Base-by-base conservation (phyloP, 1,140 invertebrate species). In the Nasonia giraulti region DNA sequence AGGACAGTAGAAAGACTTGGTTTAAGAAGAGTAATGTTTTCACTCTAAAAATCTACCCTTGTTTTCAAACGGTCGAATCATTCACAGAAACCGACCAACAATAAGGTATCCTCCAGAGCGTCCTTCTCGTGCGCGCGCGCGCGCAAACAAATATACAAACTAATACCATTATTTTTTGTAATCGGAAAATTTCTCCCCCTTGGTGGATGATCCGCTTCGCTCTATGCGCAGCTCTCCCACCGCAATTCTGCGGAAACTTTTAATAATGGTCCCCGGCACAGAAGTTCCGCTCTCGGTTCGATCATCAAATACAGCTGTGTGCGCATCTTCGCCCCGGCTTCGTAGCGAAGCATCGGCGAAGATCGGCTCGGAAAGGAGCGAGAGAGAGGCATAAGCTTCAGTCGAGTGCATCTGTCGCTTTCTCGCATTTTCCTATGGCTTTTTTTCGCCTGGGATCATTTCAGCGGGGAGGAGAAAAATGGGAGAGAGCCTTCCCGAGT, bases 401-500 rank as follows among this genome's bases (percentile, higher is more conserved):
- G n/a, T 75, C 73, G 75, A 77, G n/a, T 47, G 75, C 75, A 77
- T 77, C 75, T 77, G 75, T 77, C 75, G 75, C 75, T n/a, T 77
- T 77, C 75, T 77, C 75, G 31, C 75, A 77, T 31, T 77, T 55
- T 77, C 75, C 10, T 77, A 27, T 31, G 20, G 40, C n/a, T 50
- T 71, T 71, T 71, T 75, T 75, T 33, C 23, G 11, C 23, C 73
- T 75, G 4, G 12, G 12, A 37, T 75, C 73, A 12, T 75, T 20
- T 40, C 73, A 8, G 20, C 20, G 37, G 2, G 27, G 12, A 4
- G 14, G 17, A 27, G 20, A 17, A 14, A 73, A 17, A 73, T 33
- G 23, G 20, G 17, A 33, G 17, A 74, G 27, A 74, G 33, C 31
- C 37, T n/a, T 40, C 40, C 20, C 33, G 73, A 62, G 55, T 62